phyloP scores from a whole-genome alignment of 53 echinoderm and acorn worm genomes.

The Glandiceps talaboti region DNA sequence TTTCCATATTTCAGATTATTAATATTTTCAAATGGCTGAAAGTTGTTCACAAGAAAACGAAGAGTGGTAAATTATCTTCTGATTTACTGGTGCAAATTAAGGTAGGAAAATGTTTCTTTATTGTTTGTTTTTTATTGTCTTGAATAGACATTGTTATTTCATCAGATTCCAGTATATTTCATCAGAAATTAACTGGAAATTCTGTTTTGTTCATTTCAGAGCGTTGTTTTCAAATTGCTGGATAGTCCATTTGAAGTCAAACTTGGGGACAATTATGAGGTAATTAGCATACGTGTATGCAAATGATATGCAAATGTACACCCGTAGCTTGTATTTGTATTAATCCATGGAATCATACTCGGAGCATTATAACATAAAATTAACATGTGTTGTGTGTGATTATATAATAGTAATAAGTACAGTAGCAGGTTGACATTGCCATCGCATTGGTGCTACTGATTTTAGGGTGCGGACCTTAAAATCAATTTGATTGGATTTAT shows the following conservation, averaged over 20 bases:
- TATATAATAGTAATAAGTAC: too few relatives aligned
- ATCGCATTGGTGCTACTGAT: too few relatives aligned
- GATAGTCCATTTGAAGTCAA: conserved; percentile 97
- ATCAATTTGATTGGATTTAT: too few relatives aligned
- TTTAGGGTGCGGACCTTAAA: too few relatives aligned
- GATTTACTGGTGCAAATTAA: conserved; percentile 77
- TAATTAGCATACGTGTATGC: neutral
- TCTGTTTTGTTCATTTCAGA: conserved; percentile 30
- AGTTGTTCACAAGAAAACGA: conserved; percentile 29
- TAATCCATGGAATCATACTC: neutral
- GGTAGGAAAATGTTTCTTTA: too few relatives aligned
- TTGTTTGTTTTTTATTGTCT: too few relatives aligned
- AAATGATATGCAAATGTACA: neutral
- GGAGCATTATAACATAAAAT: too few relatives aligned
- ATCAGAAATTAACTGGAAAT: too few relatives aligned
- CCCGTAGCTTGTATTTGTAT: neutral
- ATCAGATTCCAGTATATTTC: too few relatives aligned
- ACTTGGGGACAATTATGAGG: conserved; percentile 91
- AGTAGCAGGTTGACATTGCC: too few relatives aligned
- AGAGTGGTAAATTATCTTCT: conserved; percentile 64
- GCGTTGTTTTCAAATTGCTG: conserved; percentile 42
- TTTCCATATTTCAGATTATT: conserved; percentile 80
- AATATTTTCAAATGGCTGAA: conserved; percentile 94
- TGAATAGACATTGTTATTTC: too few relatives aligned
- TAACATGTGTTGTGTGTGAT: too few relatives aligned